Evolutionary conservation across 2,797 vertebrate genomes (phyloP), one percentile per base, ranked within the genome.

Genomic region (Corythornis leucogaster): DNA sequence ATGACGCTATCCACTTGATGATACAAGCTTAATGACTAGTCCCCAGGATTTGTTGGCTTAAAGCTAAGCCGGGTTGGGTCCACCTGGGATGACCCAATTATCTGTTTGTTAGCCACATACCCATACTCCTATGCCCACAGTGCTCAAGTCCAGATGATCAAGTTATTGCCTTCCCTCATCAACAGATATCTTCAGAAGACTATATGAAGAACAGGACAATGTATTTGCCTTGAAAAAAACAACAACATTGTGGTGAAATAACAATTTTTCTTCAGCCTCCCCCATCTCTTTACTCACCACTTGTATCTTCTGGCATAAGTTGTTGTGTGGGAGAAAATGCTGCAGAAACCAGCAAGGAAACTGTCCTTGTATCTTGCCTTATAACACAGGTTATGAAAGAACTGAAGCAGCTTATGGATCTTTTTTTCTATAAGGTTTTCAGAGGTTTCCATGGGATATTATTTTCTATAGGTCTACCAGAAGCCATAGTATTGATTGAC

Each of bases 371-470:
- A 35, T 43, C 9, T 21, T 48, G n/a, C 45, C 12, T 69, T 16
- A 4, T 33, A 53, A 3, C 17, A 57, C 0, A 1, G 11, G 22
- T 14, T 58, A 22, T 79, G 42, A 57, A 58, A 88, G 26, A 31
- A 20, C 74, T 66, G 26, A 66, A 79, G 55, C 25, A 66, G 19
- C 35, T 73, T 33, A 51, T 42, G 25, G 40, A 76, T 64, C 46
- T 93, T 73, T 84, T 93, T 76, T 84, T 50, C 35, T 48, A 5
- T 15, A 53, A 85, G 48, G 16, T 87, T 70, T 77, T 3, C 28
- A 85, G 64, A 55, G 15, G 10, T 70, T 83, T 80, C 45, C 40
- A 51, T 11, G 5, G 51, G 31, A 12, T 30, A 16, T 62, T 92
- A 53, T 64, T 85, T 79, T 55, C 45, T 40, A 5, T 25, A 38